Base-by-base conservation (phyloP, 2,113 vertebrate genomes). In the Oenanthe oenanthe region DNA sequence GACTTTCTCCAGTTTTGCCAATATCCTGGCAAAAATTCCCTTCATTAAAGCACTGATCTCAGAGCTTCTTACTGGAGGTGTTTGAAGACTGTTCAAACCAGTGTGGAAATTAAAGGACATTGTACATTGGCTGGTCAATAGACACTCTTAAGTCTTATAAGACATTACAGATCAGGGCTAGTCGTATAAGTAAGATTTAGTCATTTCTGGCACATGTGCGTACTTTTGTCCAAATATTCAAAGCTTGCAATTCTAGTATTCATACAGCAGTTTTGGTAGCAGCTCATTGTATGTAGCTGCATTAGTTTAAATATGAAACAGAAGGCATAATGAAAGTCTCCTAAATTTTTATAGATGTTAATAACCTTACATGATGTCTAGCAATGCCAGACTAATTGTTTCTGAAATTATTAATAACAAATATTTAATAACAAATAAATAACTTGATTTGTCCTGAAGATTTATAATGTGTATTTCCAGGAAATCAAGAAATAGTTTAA, bases 341-440 rank as follows among this genome's bases (percentile, higher is more conserved):
- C 60, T 68, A 82, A n/a, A 16, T 18, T 84, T 82, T 29, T 40
- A 60, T 32, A 57, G 48, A 53, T 54, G 11, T 29, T 61, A 57
- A 22, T 22, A 48, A 11, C 5, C 9, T 73, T 58, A 61, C 8
- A 17, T 29, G 8, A 25, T 38, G 47, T 34, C 22, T 58, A 38
- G 34, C 58, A 86, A 50, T 42, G n/a, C 4, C 24, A 50, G 34
- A 36, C 26, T 76, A 75, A 17, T 28, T 58, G 22, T 43, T 82
- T 91, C 26, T 34, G 25, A 36, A 25, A 54, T 21, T 4, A 58
- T 53, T 45, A 36, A 11, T 38, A 56, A 36, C 17, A 73, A 56
- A 48, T 83, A 61, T n/a, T 93, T 22, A 17, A 29, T 78, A 83
- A 18, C 10, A 91, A 92, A 29, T 58, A 91, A 92, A 28, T 58